Conservation (phyloP, 1,140 invertebrate species). For the Drosophila tani region DNA sequence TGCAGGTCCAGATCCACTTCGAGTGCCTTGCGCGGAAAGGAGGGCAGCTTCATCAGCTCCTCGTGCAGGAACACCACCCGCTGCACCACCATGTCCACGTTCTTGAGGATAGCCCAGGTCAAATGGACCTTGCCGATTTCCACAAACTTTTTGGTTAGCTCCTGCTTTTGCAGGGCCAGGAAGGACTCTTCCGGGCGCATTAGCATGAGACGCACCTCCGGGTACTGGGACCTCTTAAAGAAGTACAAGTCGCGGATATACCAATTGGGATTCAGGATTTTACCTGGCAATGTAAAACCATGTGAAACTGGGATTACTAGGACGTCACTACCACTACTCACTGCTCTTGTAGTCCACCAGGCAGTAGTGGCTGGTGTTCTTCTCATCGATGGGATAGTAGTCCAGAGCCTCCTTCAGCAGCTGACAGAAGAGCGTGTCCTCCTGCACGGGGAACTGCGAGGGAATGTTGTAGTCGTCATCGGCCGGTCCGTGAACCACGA, state of each 20-base stretch:
- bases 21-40: slow-evolving; percentile 98
- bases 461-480: slow-evolving; percentile 96
- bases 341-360: slow-evolving; percentile 99
- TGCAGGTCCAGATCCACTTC: slow-evolving; percentile 98
- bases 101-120: slow-evolving; percentile 95
- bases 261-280: slow-evolving; percentile 91
- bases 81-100: slow-evolving; percentile 97
- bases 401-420: slow-evolving; percentile 98
- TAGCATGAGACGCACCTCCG: slow-evolving; percentile 97
- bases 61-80: slow-evolving; percentile 99
- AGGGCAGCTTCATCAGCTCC: slow-evolving; percentile 98
- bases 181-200: slow-evolving; percentile 97
- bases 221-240: slow-evolving; percentile 99
- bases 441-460: slow-evolving; percentile 98
- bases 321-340: slow-evolving; percentile 87
- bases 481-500: slow-evolving; percentile 95
- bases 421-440: slow-evolving; percentile 99
- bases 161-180: slow-evolving; percentile 95
- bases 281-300: slow-evolving; percentile 30
- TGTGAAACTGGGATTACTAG: accelerated
- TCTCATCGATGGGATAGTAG: slow-evolving; percentile 98
- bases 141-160: slow-evolving; percentile 97
- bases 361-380: slow-evolving; percentile 95
- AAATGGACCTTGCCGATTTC: slow-evolving; percentile 98
- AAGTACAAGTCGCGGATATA: slow-evolving; percentile 99